Evolutionary conservation across 30 jellyfish, hydroid and myxozoan genomes (phyloP).

Genomic region (Pseudorhiza aurosa): DNA sequence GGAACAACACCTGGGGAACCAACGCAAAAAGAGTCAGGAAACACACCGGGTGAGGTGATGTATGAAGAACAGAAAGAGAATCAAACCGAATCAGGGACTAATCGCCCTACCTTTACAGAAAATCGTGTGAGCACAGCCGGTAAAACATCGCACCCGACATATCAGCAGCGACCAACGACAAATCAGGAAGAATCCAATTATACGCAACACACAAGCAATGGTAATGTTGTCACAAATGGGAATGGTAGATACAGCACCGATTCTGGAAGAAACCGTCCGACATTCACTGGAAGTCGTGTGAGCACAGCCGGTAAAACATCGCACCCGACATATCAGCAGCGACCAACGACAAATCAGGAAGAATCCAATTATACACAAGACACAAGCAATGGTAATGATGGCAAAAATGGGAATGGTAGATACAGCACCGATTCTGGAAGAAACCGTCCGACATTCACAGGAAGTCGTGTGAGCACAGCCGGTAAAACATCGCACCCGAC

Average conservation of each 20-base stretch:
- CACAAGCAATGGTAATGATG: too few relatives aligned
- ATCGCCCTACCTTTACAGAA: background rate
- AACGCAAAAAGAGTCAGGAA: background rate
- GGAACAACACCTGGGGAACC: constrained; percentile 4
- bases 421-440: too few relatives aligned
- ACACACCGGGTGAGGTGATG: background rate
- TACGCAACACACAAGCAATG: background rate
- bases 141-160: constrained; percentile 1
- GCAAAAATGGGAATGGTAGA: too few relatives aligned
- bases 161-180: constrained; percentile 3
- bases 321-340: background rate
- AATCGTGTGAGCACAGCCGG: constrained; percentile 6
- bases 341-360: background rate
- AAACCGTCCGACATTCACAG: background rate
- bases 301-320: background rate
- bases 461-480: background rate
- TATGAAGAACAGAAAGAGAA: background rate
- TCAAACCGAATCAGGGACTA: background rate
- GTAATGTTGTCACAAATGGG: too few relatives aligned
- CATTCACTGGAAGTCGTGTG: background rate
- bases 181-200: background rate
- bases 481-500: constrained; percentile 1
- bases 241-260: too few relatives aligned
- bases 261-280: too few relatives aligned
- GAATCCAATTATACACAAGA: background rate